A percentile compares a stretch with the other conserved stretches of the same genome.
phyloP scores from a whole-genome alignment of 1,140 invertebrate genomes.

The Phortica variegata region DNA sequence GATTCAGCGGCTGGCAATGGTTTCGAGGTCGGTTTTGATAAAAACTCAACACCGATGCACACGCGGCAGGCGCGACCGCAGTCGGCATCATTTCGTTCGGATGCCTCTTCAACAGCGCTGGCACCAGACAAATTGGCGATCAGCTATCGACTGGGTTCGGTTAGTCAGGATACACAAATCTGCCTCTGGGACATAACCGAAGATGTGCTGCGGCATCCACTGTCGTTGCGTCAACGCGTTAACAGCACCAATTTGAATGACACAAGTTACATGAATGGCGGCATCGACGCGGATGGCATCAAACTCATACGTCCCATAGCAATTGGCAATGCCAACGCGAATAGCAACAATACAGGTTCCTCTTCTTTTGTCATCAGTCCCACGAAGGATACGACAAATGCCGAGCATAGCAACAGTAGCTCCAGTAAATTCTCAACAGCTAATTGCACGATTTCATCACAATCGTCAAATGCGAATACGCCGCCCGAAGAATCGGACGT shows the following conservation, averaged over 20 bases:
- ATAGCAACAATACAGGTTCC: conserved; percentile 32
- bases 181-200: conserved; percentile 99
- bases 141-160: conserved; percentile 90
- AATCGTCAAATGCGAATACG: conserved; percentile 46
- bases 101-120: conserved; percentile 42
- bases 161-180: conserved; percentile 96
- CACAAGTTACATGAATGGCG: conserved; percentile 43
- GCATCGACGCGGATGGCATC: conserved; percentile 39
- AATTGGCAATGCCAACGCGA: conserved; percentile 33
- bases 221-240: conserved; percentile 52
- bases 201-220: conserved; percentile 78
- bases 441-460: conserved; percentile 55
- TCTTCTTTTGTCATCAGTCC: conserved; percentile 30
- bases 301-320: conserved; percentile 48
- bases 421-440: conserved; percentile 56
- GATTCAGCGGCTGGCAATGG: conserved; percentile 50
- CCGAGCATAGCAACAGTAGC: conserved; percentile 52
- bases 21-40: conserved; percentile 55
- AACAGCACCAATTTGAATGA: conserved; percentile 42
- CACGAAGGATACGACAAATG: conserved; percentile 22
- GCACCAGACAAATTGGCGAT: conserved; percentile 60
- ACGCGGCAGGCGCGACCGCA: conserved; percentile 57
- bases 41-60: conserved; percentile 49
- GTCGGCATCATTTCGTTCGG: conserved; percentile 60
- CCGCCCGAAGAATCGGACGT: conserved; percentile 39